A percentile compares a stretch with the other conserved stretches of the same genome.
Conservation (phyloP, 2,797 vertebrate genomes). For the Bovichtus variegatus region DNA sequence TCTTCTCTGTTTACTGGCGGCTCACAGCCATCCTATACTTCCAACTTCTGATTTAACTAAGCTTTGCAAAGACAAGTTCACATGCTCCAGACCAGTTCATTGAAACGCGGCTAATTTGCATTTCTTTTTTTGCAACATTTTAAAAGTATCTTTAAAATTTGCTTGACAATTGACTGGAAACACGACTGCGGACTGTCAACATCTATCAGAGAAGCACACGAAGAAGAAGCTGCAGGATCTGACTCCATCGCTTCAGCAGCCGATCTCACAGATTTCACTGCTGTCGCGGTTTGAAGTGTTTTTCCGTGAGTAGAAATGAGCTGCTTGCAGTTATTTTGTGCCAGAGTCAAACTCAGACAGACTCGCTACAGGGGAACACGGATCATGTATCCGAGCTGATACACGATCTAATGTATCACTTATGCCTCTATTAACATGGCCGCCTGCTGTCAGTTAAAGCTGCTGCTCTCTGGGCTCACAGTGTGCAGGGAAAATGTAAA, state of each 20-base stretch:
- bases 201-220: too few relatives aligned
- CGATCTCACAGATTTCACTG: slow-evolving; percentile 9
- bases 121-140: too few relatives aligned
- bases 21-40: too few relatives aligned
- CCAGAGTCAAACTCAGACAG: slow-evolving; percentile 18
- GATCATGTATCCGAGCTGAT: slow-evolving; percentile 57
- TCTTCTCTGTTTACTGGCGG: too few relatives aligned
- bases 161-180: too few relatives aligned
- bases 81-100: too few relatives aligned
- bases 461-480: not conserved
- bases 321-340: slow-evolving; percentile 6
- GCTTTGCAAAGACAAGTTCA: too few relatives aligned
- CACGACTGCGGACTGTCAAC: too few relatives aligned
- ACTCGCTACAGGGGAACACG: slow-evolving; percentile 14
- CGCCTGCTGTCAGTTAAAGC: slow-evolving; percentile 28
- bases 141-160: too few relatives aligned
- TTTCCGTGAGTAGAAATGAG: slow-evolving; percentile 1
- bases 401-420: slow-evolving; percentile 59
- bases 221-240: not conserved
- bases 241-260: not conserved
- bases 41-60: too few relatives aligned
- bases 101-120: too few relatives aligned
- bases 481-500: not conserved
- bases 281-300: slow-evolving; percentile 6
- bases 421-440: slow-evolving; percentile 40